Evolutionary conservation across 2,113 vertebrate genomes (phyloP), one percentile per base, ranked within the genome.

Genomic region (Pomatorhinus ruficollis): DNA sequence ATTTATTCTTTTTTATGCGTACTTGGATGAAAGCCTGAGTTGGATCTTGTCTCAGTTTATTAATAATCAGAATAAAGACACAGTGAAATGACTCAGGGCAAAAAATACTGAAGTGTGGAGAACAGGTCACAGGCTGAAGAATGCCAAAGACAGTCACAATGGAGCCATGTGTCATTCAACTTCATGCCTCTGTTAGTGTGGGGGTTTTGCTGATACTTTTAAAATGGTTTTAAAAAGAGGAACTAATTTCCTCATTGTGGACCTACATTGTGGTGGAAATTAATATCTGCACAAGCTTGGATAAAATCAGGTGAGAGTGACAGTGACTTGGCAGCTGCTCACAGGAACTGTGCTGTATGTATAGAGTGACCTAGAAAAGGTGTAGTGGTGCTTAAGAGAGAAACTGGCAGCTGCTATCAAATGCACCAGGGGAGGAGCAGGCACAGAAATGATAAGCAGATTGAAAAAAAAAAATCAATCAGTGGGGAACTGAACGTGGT

Each of bases 321-420:
- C 1, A 4, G 45, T 61, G 65, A 39, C 53, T 56, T 82, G 74
- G 74, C 56, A 87, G 52, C 68, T 76, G 63, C 40, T 76, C 19
- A 1, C 15, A 71, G 78, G 74, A 83, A 3, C 14, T 0, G 1
- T 60, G 40, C 57, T 80, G 8, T 40, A 18, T 2, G 3, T 64
- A 12, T 5, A 44, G 65, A 70, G 42, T 81, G 88, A 90, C 66
- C 75, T 85, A 90, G 66, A 87, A 91, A 91, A 91, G 61, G 44
- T 76, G 33, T 31, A 18, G 24, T 56, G n/a, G 72, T 77, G 52
- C 68, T 72, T 53, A 6, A 3, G 40, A 64, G 60, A 82, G 40
- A 82, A 84, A 30, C 35, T 68, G 85, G 52, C n/a, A 35, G 71
- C 64, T 91, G 45, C 77, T 91, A 2, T 74, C 42, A 66, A 61